Evolutionary conservation across 2,797 vertebrate species (phyloP).

Genomic region (Galagoides demidoff): DNA sequence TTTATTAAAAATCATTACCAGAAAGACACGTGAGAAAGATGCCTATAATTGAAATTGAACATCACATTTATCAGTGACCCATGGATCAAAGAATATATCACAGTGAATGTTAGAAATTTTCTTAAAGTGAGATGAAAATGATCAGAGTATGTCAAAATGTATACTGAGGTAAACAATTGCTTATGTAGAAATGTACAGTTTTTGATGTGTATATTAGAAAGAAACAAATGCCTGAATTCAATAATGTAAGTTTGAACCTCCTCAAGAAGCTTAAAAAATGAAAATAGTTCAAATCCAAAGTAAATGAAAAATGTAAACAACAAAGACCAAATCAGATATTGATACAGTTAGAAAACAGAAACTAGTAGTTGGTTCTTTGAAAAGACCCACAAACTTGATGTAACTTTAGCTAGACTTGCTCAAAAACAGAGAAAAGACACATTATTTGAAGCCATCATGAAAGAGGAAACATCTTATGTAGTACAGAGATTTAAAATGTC

Average conservation of each 20-base stretch:
- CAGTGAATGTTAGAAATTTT: background rate
- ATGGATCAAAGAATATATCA: background rate
- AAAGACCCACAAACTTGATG: background rate
- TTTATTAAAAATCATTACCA: background rate
- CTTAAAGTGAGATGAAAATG: background rate
- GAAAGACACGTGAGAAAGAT: background rate
- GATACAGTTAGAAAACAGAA: background rate
- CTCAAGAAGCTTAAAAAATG: background rate
- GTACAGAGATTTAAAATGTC: background rate
- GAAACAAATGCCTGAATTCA: background rate
- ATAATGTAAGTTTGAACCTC: background rate
- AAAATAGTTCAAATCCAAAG: background rate
- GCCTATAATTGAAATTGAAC: background rate
- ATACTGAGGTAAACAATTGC: background rate
- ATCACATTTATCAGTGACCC: background rate
- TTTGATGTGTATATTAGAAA: background rate
- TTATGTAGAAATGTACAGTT: background rate
- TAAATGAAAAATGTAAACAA: background rate
- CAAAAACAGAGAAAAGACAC: background rate
- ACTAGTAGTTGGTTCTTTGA: too few relatives aligned
- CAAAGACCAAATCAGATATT: background rate
- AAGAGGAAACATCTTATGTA: background rate
- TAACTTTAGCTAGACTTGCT: background rate
- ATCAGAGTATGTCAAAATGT: background rate
- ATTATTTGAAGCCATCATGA: background rate